phyloP scores from a whole-genome alignment of 1,140 invertebrate genomes.

The Zaprionus africanus region DNA sequence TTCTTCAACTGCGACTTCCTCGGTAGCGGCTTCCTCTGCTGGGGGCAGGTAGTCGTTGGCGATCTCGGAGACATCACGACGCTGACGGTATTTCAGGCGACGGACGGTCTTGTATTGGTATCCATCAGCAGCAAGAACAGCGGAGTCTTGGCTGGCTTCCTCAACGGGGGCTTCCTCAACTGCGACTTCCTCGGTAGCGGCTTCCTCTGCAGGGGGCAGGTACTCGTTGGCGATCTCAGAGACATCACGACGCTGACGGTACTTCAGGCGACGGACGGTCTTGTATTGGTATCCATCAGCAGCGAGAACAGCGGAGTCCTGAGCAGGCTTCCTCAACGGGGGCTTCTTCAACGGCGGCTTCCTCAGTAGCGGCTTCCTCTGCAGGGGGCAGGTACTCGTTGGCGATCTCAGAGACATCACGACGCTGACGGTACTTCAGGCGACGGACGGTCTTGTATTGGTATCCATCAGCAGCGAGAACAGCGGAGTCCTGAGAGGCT shows the following conservation, averaged over 20 bases:
- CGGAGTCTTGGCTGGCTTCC: constrained; percentile 26
- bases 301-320: constrained; percentile 43
- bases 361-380: constrained; percentile 20
- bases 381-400: constrained; percentile 58
- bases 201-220: constrained; percentile 37
- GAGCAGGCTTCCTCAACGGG: neutral
- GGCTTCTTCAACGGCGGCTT: too few species aligned
- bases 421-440: constrained; percentile 61
- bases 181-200: neutral
- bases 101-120: constrained; percentile 61
- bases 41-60: constrained; percentile 51
- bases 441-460: constrained; percentile 70
- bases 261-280: constrained; percentile 61
- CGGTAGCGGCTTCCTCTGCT: constrained; percentile 20
- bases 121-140: constrained; percentile 42
- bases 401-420: constrained; percentile 62
- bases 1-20: constrained; percentile 20
- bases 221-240: constrained; percentile 54
- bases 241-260: constrained; percentile 60
- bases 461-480: constrained; percentile 57
- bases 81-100: constrained; percentile 50
- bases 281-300: constrained; percentile 66
- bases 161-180: constrained; percentile 16
- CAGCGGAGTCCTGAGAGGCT: constrained; percentile 45
- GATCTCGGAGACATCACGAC: constrained; percentile 53